phyloP scores from a whole-genome alignment of 2,888 invertebrate species.

The Drosophila dives region DNA sequence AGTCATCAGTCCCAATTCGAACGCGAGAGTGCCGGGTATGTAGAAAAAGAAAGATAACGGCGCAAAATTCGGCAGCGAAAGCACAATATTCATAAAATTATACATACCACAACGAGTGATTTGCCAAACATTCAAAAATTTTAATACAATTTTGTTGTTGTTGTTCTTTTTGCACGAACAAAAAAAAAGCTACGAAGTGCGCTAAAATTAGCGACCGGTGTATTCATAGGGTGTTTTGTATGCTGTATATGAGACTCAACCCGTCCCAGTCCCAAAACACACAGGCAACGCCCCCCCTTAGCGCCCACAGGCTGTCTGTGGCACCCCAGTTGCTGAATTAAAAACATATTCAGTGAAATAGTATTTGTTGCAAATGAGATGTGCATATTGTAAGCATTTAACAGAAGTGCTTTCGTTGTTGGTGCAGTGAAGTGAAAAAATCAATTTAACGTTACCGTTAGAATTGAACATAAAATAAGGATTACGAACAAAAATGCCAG shows the following conservation, averaged over 20 bases:
- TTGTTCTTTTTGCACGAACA: constrained; percentile 40
- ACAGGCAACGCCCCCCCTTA: constrained; percentile 22
- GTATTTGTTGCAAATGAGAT: constrained; percentile 29
- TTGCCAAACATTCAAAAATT: constrained; percentile 69
- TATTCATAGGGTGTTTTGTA: constrained; percentile 66
- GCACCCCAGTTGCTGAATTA: constrained; percentile 51
- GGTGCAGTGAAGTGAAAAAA: constrained; percentile 32
- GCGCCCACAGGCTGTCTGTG: constrained; percentile 1
- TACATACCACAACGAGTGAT: constrained; percentile 64
- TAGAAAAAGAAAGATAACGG: constrained; percentile 2
- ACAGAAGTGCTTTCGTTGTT: constrained; percentile 1
- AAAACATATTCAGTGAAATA: constrained; percentile 44
- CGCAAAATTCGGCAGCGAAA: constrained; percentile 27
- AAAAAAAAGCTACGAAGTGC: constrained; percentile 56
- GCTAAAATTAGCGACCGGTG: constrained; percentile 75
- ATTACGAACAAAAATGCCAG: constrained; percentile 77
- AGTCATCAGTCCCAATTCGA: constrained; percentile 65
- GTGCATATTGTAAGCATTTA: constrained; percentile 22
- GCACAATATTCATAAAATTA: constrained; percentile 68
- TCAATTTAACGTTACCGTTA: constrained; percentile 12
- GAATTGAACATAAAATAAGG: constrained; percentile 14
- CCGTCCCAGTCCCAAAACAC: constrained; percentile 35
- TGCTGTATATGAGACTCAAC: constrained; percentile 45
- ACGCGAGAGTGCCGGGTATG: constrained; percentile 57
- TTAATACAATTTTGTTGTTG: constrained; percentile 35